A percentile compares a stretch with the other conserved stretches of the same genome.
Conservation (phyloP, 2,888 invertebrate species). For the Ctenicera cuprea region DNA sequence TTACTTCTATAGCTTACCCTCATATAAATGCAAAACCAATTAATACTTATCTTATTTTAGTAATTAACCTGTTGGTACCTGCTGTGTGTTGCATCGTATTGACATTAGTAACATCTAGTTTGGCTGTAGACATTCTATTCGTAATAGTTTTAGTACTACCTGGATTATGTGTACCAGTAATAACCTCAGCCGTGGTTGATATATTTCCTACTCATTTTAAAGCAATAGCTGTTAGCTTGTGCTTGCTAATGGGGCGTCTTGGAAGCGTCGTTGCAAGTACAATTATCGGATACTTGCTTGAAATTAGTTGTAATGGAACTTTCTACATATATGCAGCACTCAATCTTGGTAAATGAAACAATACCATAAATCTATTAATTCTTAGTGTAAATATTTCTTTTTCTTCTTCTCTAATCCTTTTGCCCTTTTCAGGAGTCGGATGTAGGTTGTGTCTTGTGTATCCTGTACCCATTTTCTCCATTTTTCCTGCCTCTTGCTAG, state of each 20-base stretch:
- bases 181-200: constrained; percentile 66
- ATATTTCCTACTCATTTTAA: constrained; percentile 71
- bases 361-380: no score
- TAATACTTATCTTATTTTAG: no score
- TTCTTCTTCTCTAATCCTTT: no score
- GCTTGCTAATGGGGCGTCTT: constrained; percentile 79
- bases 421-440: no score
- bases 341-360: constrained; percentile 10
- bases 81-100: constrained; percentile 34
- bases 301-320: constrained; percentile 68
- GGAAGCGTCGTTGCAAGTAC: constrained; percentile 80
- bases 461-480: no score
- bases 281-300: constrained; percentile 78
- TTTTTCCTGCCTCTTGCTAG: no score
- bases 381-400: no score
- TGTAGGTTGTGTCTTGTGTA: no score
- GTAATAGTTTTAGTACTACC: constrained; percentile 58
- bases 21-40: neutral
- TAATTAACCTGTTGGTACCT: constrained; percentile 37
- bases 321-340: constrained; percentile 43
- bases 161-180: constrained; percentile 61
- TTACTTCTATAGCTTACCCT: neutral
- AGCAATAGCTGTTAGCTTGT: constrained; percentile 79
- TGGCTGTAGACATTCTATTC: constrained; percentile 61
- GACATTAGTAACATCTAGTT: constrained; percentile 52